These are phyloP conservation scores for Tapirus indicus DNA, from an alignment of 2,797 vertebrate genomes.

Conservation along the genomic window DNA sequence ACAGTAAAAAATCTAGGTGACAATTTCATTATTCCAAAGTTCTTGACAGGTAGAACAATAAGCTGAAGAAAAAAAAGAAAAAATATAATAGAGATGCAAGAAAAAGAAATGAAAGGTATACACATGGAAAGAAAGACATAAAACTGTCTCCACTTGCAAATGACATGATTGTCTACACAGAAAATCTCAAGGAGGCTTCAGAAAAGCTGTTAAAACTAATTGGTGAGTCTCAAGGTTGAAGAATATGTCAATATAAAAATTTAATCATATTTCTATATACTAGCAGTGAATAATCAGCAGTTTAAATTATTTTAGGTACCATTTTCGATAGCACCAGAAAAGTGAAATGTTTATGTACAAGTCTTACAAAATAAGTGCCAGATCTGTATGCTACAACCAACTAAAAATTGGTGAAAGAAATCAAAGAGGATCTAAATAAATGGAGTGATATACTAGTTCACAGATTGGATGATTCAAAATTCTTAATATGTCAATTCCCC, in stretches of 20 bases:
- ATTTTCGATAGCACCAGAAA: neutral
- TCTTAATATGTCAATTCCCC: neutral
- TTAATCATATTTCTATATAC: neutral
- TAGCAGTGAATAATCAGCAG: neutral
- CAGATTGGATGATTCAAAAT: neutral
- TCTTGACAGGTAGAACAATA: slow-evolving; percentile 36
- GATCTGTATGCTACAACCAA: neutral
- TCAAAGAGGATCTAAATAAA: neutral
- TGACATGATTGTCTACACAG: slow-evolving; percentile 10
- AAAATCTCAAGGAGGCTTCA: neutral
- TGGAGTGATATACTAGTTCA: neutral
- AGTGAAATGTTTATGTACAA: neutral
- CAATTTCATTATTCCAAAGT: neutral
- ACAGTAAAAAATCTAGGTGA: neutral
- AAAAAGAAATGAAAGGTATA: neutral
- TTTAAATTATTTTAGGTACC: neutral
- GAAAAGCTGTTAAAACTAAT: neutral
- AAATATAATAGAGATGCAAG: neutral
- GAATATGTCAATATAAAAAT: neutral
- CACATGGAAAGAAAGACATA: neutral
- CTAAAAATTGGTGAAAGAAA: neutral
- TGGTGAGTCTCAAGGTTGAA: neutral
- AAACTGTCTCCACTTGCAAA: neutral
- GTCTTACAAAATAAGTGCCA: neutral
- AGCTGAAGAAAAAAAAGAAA: neutral